phyloP scores from a whole-genome alignment of 2,113 vertebrate species.

The Tympanuchus pallidicinctus region DNA sequence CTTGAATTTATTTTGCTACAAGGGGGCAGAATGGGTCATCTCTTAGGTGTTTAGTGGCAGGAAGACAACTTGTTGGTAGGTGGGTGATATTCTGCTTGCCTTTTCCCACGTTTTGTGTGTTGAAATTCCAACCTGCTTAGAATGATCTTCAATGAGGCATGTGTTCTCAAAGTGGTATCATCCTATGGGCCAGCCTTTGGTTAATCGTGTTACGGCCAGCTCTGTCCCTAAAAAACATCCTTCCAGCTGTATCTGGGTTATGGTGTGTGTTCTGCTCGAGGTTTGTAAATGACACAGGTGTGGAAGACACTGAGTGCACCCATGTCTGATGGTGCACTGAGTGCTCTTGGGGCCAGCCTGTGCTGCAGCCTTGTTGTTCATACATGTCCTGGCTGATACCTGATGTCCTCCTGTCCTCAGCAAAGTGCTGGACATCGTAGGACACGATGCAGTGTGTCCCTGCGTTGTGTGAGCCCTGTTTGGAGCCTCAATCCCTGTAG shows the following conservation, averaged over 20 bases:
- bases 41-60: not conserved
- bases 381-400: not conserved
- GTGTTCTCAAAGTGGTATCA: not conserved
- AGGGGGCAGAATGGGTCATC: not conserved
- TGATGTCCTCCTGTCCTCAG: not conserved
- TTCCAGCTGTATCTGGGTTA: not conserved
- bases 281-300: not conserved
- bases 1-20: not conserved
- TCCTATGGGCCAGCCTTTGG: not conserved
- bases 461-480: not conserved
- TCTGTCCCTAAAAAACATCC: not conserved
- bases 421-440: not conserved
- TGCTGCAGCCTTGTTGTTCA: not conserved
- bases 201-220: not conserved
- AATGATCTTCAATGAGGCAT: not conserved
- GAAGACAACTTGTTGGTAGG: not conserved
- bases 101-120: not conserved
- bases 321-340: not conserved
- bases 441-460: not conserved
- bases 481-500: not conserved
- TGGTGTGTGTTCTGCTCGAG: not conserved
- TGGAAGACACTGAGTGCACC: not conserved
- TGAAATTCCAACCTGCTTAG: not conserved
- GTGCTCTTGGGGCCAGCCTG: not conserved
- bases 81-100: rapidly evolving